These are phyloP conservation scores for Actinernus sp. DNA, from an alignment of 92 coral and sea anemone species.

Conservation along the genomic window DNA sequence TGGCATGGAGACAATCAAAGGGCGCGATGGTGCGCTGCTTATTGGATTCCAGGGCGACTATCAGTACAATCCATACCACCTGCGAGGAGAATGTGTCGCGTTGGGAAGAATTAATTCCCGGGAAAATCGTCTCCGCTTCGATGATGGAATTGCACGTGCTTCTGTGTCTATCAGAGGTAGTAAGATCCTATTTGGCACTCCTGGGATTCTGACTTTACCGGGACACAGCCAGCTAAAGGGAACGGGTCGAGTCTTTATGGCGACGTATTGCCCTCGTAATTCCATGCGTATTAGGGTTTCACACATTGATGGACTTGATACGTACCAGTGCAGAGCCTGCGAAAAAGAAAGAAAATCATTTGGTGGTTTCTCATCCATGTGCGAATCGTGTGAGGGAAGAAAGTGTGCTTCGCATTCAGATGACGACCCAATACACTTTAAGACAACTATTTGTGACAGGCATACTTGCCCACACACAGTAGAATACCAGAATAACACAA, in stretches of 20 bases:
- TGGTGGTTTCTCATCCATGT: conserved; percentile 82
- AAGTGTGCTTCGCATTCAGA: conserved; percentile 46
- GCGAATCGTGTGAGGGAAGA: conserved; percentile 61
- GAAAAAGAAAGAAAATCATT: conserved; percentile 79
- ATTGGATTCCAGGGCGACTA: conserved; percentile 66
- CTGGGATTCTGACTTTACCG: conserved; percentile 89
- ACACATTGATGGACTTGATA: conserved; percentile 48
- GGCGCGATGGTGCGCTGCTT: conserved; percentile 89
- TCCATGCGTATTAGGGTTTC: conserved; percentile 63
- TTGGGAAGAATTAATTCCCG: conserved; percentile 78
- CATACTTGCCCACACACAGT: conserved; percentile 42
- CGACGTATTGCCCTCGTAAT: conserved; percentile 83
- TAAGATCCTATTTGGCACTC: conserved; percentile 84
- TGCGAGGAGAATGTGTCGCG: conserved; percentile 56
- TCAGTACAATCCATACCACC: conserved; percentile 12
- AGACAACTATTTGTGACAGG: conserved; percentile 51
- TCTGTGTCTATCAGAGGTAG: conserved; percentile 62
- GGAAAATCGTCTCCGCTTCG: conserved; percentile 72
- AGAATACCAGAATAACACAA: conserved; percentile 43
- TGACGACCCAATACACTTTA: conserved; percentile 76
- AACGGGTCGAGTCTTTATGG: conserved; percentile 86
- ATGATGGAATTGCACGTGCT: conserved; percentile 82
- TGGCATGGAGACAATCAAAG: conserved; percentile 76
- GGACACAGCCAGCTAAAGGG: conserved; percentile 72
- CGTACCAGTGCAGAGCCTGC: conserved; percentile 76